Conservation (phyloP, 2,888 invertebrate genomes). For the Spatulosminthurus flaviceps region DNA sequence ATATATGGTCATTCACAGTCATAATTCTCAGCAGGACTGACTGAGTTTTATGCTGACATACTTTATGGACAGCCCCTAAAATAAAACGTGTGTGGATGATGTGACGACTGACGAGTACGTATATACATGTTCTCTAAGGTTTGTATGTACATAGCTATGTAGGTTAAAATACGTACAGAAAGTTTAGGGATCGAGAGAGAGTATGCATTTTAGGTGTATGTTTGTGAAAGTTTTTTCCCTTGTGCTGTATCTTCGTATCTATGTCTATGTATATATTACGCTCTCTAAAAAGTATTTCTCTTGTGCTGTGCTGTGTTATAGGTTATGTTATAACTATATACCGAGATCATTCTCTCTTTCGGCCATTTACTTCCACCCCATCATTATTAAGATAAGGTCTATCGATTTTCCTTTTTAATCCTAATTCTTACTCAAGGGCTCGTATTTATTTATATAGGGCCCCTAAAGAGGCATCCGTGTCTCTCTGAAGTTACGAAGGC, state of each 20-base stretch:
- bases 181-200: too few relatives aligned
- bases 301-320: too few relatives aligned
- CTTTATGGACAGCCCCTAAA: too few relatives aligned
- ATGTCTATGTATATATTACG: not conserved
- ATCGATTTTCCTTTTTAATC: slow-evolving; percentile 23
- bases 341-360: not conserved
- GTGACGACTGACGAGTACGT: too few relatives aligned
- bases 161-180: too few relatives aligned
- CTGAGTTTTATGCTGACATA: too few relatives aligned
- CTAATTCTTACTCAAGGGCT: slow-evolving; percentile 11
- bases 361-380: slow-evolving; percentile 12
- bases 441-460: not conserved
- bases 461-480: not conserved
- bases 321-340: slow-evolving; percentile 3
- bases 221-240: slow-evolving; percentile 22
- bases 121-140: too few relatives aligned
- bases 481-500: not conserved
- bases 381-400: slow-evolving; percentile 15
- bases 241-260: not conserved
- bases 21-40: too few relatives aligned
- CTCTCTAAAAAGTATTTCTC: too few relatives aligned
- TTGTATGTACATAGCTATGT: too few relatives aligned
- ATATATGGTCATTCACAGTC: too few relatives aligned
- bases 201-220: not conserved
- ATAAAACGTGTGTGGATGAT: too few relatives aligned